phyloP scores from a whole-genome alignment of 1,140 invertebrate genomes.

The Telenomus remus region DNA sequence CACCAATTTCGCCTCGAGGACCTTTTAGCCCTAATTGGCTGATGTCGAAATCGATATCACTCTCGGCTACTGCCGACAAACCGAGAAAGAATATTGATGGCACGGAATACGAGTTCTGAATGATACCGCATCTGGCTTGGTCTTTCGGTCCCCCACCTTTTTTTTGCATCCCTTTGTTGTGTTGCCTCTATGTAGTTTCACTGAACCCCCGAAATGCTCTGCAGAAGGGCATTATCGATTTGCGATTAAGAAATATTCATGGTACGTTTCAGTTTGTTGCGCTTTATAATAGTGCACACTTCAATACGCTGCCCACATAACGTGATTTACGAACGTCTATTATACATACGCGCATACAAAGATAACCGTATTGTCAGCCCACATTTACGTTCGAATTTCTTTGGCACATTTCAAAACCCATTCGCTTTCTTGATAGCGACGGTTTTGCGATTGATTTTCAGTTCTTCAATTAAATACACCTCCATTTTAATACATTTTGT shows the following conservation, averaged over 20 bases:
- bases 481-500: no score
- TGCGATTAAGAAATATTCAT: slow-evolving; percentile 54
- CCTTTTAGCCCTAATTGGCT: slow-evolving; percentile 75
- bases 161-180: slow-evolving; percentile 28
- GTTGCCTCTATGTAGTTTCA: not conserved
- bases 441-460: no score
- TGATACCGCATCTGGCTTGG: slow-evolving; percentile 56
- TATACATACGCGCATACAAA: slow-evolving; percentile 6
- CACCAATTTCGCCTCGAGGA: slow-evolving; percentile 68
- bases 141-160: slow-evolving; percentile 46
- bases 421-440: no score
- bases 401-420: no score
- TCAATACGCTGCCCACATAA: slow-evolving; percentile 36
- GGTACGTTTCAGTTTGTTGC: slow-evolving; percentile 35
- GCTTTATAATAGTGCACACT: slow-evolving; percentile 26
- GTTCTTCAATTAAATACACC: no score
- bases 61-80: slow-evolving; percentile 62
- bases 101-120: slow-evolving; percentile 56
- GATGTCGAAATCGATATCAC: slow-evolving; percentile 70
- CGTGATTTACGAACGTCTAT: slow-evolving; percentile 45
- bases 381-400: no score
- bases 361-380: no score
- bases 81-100: slow-evolving; percentile 62
- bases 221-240: slow-evolving; percentile 38
- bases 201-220: slow-evolving; percentile 11